Evolutionary conservation across 2,888 invertebrate genomes (phyloP).

Genomic region (Mesoligia furuncula): DNA sequence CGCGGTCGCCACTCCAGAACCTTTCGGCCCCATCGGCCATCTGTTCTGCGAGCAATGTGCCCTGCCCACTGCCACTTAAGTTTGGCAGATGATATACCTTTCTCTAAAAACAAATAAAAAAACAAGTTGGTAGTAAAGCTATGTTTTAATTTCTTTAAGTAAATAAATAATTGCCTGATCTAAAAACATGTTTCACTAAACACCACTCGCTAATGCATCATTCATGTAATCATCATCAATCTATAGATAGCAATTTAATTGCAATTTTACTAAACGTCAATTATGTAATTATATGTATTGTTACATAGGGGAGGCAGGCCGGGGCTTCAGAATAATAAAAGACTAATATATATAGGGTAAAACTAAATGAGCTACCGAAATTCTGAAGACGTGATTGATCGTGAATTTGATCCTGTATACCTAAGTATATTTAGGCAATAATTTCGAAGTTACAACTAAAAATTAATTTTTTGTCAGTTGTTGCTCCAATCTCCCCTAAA

Average conservation of each 20-base stretch:
- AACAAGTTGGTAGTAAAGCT: not conserved
- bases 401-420: no score
- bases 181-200: not conserved
- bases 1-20: no score
- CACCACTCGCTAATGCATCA: not conserved
- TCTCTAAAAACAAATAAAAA: conserved; percentile 6
- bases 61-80: no score
- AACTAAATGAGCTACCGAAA: no score
- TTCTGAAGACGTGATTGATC: no score
- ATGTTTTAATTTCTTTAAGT: not conserved
- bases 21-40: no score
- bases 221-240: not conserved
- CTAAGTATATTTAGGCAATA: no score
- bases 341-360: not conserved
- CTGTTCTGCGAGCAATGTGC: no score
- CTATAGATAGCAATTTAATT: not conserved
- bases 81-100: no score
- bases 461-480: not conserved
- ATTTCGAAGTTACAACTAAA: not conserved
- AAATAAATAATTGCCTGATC: not conserved
- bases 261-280: not conserved
- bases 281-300: not conserved
- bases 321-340: no score
- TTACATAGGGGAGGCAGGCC: not conserved
- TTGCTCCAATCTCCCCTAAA: no score